phyloP scores from a whole-genome alignment of 2,888 invertebrate species.

The Caenorhabditis uteleia region DNA sequence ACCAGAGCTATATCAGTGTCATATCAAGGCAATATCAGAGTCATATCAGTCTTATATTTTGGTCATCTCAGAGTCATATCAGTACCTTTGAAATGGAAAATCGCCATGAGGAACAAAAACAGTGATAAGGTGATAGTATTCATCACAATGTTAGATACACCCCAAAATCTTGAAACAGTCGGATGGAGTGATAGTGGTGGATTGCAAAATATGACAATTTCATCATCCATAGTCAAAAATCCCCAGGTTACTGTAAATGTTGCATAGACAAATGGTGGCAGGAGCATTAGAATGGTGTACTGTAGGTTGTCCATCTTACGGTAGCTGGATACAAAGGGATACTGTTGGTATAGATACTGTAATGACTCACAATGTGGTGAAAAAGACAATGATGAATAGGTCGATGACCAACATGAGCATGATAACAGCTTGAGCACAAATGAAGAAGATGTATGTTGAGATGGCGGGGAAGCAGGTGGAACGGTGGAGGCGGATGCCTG shows the following conservation, averaged over 20 bases:
- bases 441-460: conserved; percentile 32
- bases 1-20: no score
- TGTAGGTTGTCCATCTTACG: background rate
- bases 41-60: no score
- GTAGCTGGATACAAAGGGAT: conserved; percentile 2
- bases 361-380: conserved; percentile 5
- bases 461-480: conserved; percentile 17
- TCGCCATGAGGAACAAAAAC: conserved; percentile 1
- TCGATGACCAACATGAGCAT: conserved; percentile 33
- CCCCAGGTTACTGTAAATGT: background rate
- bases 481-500: no score
- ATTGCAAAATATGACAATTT: conserved; percentile 5
- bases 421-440: conserved; percentile 29
- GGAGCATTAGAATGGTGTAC: background rate
- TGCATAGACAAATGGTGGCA: background rate
- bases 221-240: conserved; percentile 1
- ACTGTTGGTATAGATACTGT: background rate
- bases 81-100: conserved; percentile 7
- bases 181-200: conserved; percentile 4
- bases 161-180: background rate
- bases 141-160: background rate
- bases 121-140: conserved; percentile 2
- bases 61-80: no score
- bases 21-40: no score
- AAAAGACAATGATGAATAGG: conserved; percentile 22